Percentiles rank a stretch among this genome's conserved stretches.
Conservation (phyloP, 2,888 invertebrate genomes). For the Drosophila stalkeri region DNA sequence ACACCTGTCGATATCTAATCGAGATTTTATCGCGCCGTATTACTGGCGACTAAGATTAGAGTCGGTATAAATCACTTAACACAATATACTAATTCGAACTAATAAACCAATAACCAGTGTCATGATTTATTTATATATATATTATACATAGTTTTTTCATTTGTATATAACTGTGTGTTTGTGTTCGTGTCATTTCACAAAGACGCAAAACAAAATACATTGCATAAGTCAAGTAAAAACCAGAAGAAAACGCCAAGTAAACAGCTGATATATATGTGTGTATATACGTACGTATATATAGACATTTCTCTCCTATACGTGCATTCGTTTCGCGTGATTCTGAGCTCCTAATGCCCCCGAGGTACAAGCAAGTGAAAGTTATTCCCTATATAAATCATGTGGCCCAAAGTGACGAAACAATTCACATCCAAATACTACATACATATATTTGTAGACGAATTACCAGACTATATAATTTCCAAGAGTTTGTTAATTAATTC, state of each 20-base stretch:
- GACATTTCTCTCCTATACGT: conserved; percentile 2
- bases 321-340: conserved; percentile 38
- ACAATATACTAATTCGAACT: conserved; percentile 11
- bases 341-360: conserved; percentile 39
- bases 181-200: conserved; percentile 52
- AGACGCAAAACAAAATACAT: conserved; percentile 76
- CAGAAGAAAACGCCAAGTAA: conserved; percentile 53
- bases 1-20: conserved; percentile 85
- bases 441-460: not conserved
- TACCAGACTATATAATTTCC: conserved; percentile 32
- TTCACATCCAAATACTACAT: not conserved
- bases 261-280: conserved; percentile 47
- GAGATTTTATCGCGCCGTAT: conserved; percentile 85
- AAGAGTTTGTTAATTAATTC: conserved; percentile 61
- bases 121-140: conserved; percentile 9
- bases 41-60: conserved; percentile 80
- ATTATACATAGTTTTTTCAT: conserved; percentile 8
- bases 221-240: conserved; percentile 69
- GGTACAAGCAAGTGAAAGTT: conserved; percentile 69
- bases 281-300: not conserved
- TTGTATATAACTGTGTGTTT: conserved; percentile 36
- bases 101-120: conserved; percentile 23
- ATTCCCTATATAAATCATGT: conserved; percentile 35
- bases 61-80: conserved; percentile 12
- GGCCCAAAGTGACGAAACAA: conserved; percentile 44